Evolutionary conservation across 2,797 vertebrate genomes (phyloP), one percentile per base, ranked within the genome.

Genomic region (Channallabes apus): DNA sequence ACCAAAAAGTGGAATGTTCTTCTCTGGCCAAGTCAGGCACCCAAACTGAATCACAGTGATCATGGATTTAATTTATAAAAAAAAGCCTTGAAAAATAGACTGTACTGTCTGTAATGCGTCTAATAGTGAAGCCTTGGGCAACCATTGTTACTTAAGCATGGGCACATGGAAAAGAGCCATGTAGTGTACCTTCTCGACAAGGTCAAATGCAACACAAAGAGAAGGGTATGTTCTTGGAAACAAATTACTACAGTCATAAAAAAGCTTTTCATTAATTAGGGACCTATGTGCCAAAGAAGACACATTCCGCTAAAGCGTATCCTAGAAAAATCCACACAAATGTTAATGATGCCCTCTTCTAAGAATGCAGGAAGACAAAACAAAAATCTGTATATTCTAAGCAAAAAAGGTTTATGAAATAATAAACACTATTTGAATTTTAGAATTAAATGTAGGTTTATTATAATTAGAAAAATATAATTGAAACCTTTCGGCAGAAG

Each of bases 221-320:
- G 58, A 18, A 46, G 62, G 68, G 58, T 84, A 83, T 86, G 76
- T 68, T 87, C 83, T 79, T 82, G 41, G 85, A 86, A 72, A 86
- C 78, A 56, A 87, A 77, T 90, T 86, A 82, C 88, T 85, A 69
- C 62, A 69, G 88, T 83, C 83, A 76, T 90, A 87, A 90, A 91
- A 88, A 80, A 22, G 32, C 68, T 73, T 77, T 80, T 41, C 86
- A 88, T 91, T 88, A 87, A 88, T 91, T 82, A 82, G 77, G 32
- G 35, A 88, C 80, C 75, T 80, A 83, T 80, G 73, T 85, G 88
- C 56, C 24, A 83, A 87, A 85, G 32, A 64, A 76, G 76, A 86
- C 72, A 86, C 87, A 90, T 91, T 89, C 84, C 84, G 56, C 64
- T 83, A 77, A 83, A 35, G 38, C 58, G 82, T 90, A 87, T 91